A percentile compares a stretch with the other conserved stretches of the same genome.
These are phyloP conservation scores for Tenthredo notha DNA, from an alignment of 2,888 invertebrate genomes.

Conservation along the genomic window DNA sequence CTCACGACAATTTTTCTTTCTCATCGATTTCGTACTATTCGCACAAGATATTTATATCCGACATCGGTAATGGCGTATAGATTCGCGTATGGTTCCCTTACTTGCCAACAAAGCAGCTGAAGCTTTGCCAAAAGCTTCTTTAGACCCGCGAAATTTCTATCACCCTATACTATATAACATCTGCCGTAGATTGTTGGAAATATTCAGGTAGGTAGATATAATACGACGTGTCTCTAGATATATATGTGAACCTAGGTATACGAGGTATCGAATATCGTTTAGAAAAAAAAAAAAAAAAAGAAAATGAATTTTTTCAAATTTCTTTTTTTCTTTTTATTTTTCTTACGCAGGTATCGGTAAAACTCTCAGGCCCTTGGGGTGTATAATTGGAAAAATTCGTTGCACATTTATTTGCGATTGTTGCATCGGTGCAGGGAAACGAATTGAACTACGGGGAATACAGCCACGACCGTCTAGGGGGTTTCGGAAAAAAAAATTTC, in stretches of 20 bases:
- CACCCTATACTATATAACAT: neutral
- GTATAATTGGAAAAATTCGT: neutral
- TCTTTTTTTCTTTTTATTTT: neutral
- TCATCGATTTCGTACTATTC: neutral
- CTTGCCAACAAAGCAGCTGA: conserved; percentile 71
- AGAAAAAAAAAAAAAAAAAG: neutral
- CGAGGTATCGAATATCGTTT: conserved; percentile 19
- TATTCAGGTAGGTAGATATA: conserved; percentile 1
- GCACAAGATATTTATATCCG: neutral
- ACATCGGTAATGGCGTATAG: conserved; percentile 27
- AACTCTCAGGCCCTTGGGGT: neutral
- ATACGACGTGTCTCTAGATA: neutral
- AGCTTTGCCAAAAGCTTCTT: conserved; percentile 61
- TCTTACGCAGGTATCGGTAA: neutral
- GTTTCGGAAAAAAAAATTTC: neutral
- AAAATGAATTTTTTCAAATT: neutral
- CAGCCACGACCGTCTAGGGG: neutral
- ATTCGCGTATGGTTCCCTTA: conserved; percentile 63
- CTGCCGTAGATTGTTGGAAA: conserved; percentile 21
- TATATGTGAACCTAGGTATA: neutral
- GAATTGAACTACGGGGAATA: neutral
- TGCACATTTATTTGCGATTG: neutral
- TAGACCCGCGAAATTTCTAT: neutral
- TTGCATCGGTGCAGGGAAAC: neutral
- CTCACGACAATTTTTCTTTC: neutral